phyloP scores from a whole-genome alignment of 2,797 vertebrate genomes.

The Labroides dimidiatus region DNA sequence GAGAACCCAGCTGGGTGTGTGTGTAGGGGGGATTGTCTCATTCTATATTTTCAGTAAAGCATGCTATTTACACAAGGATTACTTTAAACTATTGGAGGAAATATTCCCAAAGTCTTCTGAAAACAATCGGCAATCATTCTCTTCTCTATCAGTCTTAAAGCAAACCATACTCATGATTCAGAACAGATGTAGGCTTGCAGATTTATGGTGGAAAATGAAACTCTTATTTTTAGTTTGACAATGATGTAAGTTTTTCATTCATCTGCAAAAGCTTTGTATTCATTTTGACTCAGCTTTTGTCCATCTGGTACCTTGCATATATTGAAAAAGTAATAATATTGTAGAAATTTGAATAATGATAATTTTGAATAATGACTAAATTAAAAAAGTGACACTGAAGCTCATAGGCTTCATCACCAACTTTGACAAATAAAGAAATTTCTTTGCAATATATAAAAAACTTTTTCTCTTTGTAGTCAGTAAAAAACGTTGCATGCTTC shows the following conservation, averaged over 20 bases:
- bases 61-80: constrained; percentile 82
- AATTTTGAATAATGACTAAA: no score
- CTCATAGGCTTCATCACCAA: constrained; percentile 14
- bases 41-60: constrained; percentile 82
- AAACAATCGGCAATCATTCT: constrained; percentile 73
- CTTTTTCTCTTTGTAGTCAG: not conserved
- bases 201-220: constrained; percentile 27
- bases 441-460: constrained; percentile 14
- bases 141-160: constrained; percentile 69
- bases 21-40: constrained; percentile 55
- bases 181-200: constrained; percentile 53
- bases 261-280: not conserved
- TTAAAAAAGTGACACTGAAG: not conserved
- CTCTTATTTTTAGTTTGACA: constrained; percentile 29
- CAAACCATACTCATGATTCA: constrained; percentile 56
- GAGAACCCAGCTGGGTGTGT: constrained; percentile 51
- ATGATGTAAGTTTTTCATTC: constrained; percentile 30
- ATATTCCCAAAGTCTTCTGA: constrained; percentile 77
- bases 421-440: constrained; percentile 2
- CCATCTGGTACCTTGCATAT: constrained; percentile 9
- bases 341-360: no score
- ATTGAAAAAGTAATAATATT: no score
- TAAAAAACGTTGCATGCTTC: no score
- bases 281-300: constrained; percentile 23
- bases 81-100: constrained; percentile 80